phyloP scores from a whole-genome alignment of 1,140 invertebrate genomes.

The Acromyrmex heyeri region DNA sequence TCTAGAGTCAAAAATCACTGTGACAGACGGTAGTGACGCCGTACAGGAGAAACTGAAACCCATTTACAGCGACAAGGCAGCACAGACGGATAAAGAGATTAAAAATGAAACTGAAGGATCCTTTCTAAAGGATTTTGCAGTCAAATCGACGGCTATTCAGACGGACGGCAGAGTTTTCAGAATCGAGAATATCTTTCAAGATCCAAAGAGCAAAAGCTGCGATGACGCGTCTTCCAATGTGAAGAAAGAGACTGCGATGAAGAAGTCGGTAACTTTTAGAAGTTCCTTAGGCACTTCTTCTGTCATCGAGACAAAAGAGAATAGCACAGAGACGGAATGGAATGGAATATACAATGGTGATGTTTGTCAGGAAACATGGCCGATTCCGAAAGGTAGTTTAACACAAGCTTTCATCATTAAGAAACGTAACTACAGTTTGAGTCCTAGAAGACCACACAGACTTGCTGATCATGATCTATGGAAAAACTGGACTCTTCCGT shows the following conservation, averaged over 20 bases:
- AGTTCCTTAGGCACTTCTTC: constrained; percentile 79
- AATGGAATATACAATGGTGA: neutral
- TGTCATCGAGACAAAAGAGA: constrained; percentile 58
- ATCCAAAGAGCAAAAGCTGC: constrained; percentile 66
- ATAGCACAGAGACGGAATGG: constrained; percentile 10
- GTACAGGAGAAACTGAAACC: neutral
- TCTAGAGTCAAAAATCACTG: constrained; percentile 79
- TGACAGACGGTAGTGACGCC: constrained; percentile 71
- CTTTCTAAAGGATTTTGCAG: constrained; percentile 5
- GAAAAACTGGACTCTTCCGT: constrained; percentile 50
- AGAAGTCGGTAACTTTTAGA: constrained; percentile 76
- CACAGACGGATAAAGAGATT: constrained; percentile 76
- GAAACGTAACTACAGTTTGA: constrained; percentile 33
- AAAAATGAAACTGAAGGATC: constrained; percentile 33
- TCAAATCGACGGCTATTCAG: constrained; percentile 65
- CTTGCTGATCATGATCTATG: constrained; percentile 32
- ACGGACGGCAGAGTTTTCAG: constrained; percentile 76
- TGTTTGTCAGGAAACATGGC: constrained; percentile 18
- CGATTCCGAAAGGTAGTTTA: constrained; percentile 43
- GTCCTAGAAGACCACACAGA: neutral
- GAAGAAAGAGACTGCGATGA: constrained; percentile 40
- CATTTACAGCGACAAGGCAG: constrained; percentile 64
- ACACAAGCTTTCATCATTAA: constrained; percentile 66
- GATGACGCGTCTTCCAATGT: constrained; percentile 32
- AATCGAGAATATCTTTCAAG: constrained; percentile 82